These are phyloP conservation scores for Xenopus petersii DNA, from an alignment of 2,797 vertebrate species.

Conservation along the genomic window DNA sequence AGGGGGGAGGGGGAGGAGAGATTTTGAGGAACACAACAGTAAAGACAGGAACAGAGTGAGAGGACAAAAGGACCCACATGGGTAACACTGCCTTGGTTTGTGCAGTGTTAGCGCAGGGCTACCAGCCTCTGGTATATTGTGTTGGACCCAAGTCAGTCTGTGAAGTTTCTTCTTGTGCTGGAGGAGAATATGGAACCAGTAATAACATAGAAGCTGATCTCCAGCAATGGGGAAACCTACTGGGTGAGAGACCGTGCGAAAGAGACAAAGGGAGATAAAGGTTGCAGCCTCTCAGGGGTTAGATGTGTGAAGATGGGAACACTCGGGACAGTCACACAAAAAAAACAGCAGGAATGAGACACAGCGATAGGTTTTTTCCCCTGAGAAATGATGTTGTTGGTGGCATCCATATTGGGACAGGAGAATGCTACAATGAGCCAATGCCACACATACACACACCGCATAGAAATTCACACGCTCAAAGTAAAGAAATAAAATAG, in stretches of 20 bases:
- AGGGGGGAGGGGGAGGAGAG: background rate
- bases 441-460: too few species aligned
- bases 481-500: background rate
- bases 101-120: background rate
- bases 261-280: background rate
- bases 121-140: background rate
- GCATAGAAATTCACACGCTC: background rate
- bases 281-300: slow-evolving; percentile 17
- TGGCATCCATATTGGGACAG: slow-evolving; percentile 6
- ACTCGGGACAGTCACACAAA: slow-evolving; percentile 12
- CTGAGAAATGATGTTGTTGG: slow-evolving; percentile 20
- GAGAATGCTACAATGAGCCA: background rate
- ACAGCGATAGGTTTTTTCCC: slow-evolving; percentile 8
- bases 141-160: background rate
- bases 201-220: background rate
- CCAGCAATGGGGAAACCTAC: background rate
- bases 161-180: background rate
- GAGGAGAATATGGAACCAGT: slow-evolving; percentile 1
- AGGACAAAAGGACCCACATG: background rate
- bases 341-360: slow-evolving; percentile 23
- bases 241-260: background rate
- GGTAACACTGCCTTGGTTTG: background rate
- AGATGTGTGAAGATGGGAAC: slow-evolving; percentile 11
- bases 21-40: background rate
- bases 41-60: background rate